phyloP scores from a whole-genome alignment of 2,113 vertebrate genomes.

The Cairina moschata region DNA sequence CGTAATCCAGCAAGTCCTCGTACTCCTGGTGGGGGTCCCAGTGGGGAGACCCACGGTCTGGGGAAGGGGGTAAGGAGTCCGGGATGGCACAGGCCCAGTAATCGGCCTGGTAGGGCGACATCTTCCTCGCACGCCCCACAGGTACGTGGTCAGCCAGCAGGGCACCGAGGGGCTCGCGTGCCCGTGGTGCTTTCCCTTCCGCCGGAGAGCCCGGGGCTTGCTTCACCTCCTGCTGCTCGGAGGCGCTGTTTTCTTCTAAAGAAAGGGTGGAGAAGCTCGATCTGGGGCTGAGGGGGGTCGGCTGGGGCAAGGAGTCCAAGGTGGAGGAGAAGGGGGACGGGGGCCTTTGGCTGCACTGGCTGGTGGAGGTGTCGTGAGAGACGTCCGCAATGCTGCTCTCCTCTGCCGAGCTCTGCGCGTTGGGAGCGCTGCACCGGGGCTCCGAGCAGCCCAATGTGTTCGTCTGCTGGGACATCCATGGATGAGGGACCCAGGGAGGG shows the following conservation, averaged over 20 bases:
- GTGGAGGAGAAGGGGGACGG: not conserved
- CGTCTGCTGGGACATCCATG: not conserved
- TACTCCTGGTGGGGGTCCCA: conserved; percentile 92
- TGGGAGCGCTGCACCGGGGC: not conserved
- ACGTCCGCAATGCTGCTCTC: not conserved
- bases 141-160: not conserved
- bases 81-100: conserved; percentile 93
- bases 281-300: not conserved
- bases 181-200: not conserved
- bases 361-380: not conserved
- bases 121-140: not conserved
- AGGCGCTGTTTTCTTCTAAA: conserved; percentile 28
- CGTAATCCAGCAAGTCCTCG: conserved; percentile 89
- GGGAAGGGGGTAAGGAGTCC: conserved; percentile 77
- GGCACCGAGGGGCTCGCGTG: not conserved
- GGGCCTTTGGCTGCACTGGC: not conserved
- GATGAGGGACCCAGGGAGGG: conserved; percentile 3
- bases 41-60: conserved; percentile 79
- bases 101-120: conserved; percentile 78
- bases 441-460: not conserved
- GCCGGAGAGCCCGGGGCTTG: not conserved
- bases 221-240: not conserved
- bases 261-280: conserved; percentile 51
- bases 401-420: not conserved
- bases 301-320: not conserved